Base-by-base conservation (phyloP, 1,140 invertebrate species). In the Fopius arisanus region DNA sequence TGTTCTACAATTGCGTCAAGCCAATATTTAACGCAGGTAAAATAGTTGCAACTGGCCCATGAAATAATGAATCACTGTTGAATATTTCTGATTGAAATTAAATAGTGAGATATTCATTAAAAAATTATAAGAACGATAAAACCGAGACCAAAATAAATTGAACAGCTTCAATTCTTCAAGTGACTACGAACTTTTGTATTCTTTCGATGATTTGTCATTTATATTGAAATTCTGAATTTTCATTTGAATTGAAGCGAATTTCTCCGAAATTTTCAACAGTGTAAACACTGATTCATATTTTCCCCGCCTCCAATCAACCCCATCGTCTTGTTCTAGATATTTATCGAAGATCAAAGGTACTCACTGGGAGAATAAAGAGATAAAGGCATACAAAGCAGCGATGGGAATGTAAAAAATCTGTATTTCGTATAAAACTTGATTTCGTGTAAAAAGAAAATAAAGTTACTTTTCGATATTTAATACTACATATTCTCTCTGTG, bases 341-440 rank as follows among this genome's bases (percentile, higher is more conserved):
- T 59, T 73, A 14, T 40, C 21, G n/a, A 67, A 33, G 7, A 67
- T 73, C 41, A 73, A 40, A 67, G 48, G 31, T 12, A 12, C 14
- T n/a, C 71, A 73, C 23, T 73, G 71, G 71, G 71, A 73, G 51
- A 31, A 31, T 29, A 73, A 73, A 59, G 71, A 73, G 28, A 59
- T 23, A 28, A 3, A 59, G 10, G 19, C 10, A 12, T 59, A 59
- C 54, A 59, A 12, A 26, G 54, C 54, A 59, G 54, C 54, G 3
- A 5, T 59, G 14, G 23, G 19, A 59, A 59, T 26, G 54, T 59
- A 59, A 59, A 28, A 48, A 41, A 68, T 43, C 3, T 43, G 48
- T 37, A 68, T 68, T 40, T 48, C 16, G 33, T 41, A 40, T 5
- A 68, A 41, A 43, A 37, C 1, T 37, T 37, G 12, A 10, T 37